Percentiles rank a stretch among this genome's conserved stretches.
Evolutionary conservation across 2,113 vertebrate genomes (phyloP).

Genomic region (Cephalopterus ornatus): DNA sequence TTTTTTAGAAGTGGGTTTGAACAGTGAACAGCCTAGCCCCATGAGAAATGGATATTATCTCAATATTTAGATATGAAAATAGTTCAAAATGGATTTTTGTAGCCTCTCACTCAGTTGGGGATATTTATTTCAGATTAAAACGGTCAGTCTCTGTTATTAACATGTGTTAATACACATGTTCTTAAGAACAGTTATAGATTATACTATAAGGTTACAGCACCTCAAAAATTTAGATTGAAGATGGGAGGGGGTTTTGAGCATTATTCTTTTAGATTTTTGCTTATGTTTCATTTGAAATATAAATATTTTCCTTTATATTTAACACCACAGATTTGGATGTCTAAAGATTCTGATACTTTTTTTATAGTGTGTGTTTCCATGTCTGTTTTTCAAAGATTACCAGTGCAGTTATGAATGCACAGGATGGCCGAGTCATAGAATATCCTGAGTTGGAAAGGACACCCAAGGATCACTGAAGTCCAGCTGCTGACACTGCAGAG

Average conservation of each 20-base stretch:
- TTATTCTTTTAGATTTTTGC: neutral
- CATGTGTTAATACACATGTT: too few species aligned
- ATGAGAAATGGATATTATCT: neutral
- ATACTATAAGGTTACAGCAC: neutral
- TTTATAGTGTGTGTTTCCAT: neutral
- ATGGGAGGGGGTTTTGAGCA: neutral
- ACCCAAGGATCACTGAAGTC: neutral
- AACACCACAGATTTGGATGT: neutral
- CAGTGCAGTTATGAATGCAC: neutral
- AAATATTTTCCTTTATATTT: neutral
- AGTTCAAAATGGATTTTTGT: neutral
- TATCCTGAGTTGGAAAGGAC: neutral
- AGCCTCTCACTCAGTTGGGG: neutral
- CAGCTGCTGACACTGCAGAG: neutral
- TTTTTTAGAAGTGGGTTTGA: constrained; percentile 8
- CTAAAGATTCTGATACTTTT: neutral
- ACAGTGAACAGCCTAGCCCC: neutral
- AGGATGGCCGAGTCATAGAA: neutral
- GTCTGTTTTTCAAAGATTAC: neutral
- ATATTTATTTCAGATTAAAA: neutral
- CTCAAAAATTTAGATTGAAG: neutral
- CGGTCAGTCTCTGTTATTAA: neutral
- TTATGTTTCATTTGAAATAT: neutral
- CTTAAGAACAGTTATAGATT: neutral
- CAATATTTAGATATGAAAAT: neutral